Evolutionary conservation across 2,888 invertebrate species (phyloP), one percentile per base, ranked within the genome.

Genomic region (Tiphia femorata): DNA sequence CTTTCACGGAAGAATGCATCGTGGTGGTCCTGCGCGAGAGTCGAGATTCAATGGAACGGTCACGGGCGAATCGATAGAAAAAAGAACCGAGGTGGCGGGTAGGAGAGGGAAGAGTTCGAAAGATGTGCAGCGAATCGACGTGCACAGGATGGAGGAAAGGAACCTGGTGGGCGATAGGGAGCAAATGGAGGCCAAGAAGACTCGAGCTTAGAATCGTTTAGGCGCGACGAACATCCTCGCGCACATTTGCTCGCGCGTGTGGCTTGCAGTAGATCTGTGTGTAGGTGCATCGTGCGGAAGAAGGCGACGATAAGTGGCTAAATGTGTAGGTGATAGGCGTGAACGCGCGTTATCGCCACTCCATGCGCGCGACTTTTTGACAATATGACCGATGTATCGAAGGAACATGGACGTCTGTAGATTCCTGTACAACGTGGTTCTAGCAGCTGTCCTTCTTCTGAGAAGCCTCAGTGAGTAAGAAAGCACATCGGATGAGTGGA

Each of bases 401-500:
- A 56, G 48, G 63, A 65, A 64, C 68, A 78, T 78, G 78, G 79
- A 78, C 62, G 63, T 78, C 64, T 77, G 67, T 68, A 77, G 70
- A 49, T 76, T 70, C 64, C 71, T 78, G 49, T 70, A 62, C 72
- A 73, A 73, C 69, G 64, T 78, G 58, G 62, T 78, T 47, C 65
- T 76, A 56, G 66, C 74, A 52, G 69, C 70, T 61, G 64, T 66
- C 62, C 61, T 72, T 63, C 62, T 77, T 57, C 64, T 79, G 47
- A 72, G 74, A 64, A 77, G 67, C 61, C 75, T 79, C 71, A 78
- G 79, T 78, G 76, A 78, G 78, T 78, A 69, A 56, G 33, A 33
- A 14, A 33, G 4, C 12, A 33, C n/a, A n/a, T n/a, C n/a, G n/a
- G n/a, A n/a, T n/a, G n/a, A n/a, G n/a, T n/a, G n/a, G n/a, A n/a